Conservation (phyloP, 2,113 vertebrate genomes). For the Lethenteron reissneri region DNA sequence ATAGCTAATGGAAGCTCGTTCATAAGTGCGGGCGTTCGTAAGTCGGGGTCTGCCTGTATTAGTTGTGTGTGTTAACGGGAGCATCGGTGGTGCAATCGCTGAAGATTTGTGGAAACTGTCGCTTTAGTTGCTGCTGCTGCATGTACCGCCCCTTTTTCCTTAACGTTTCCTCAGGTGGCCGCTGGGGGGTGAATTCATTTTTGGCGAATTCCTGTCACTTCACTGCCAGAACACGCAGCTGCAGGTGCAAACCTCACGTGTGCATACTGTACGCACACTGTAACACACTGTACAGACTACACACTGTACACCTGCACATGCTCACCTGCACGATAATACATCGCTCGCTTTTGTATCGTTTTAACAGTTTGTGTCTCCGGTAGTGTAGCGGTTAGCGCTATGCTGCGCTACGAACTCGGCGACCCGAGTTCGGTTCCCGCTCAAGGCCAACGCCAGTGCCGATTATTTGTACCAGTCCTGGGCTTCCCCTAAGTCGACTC, state of each 20-base stretch:
- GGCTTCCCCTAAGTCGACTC: no score
- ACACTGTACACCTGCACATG: not conserved
- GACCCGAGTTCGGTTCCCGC: not conserved
- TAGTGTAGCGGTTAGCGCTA: not conserved
- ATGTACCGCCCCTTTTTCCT: conserved; percentile 16
- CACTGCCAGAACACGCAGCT: conserved; percentile 75
- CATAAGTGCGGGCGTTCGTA: not conserved
- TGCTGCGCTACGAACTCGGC: not conserved
- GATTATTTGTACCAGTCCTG: no score
- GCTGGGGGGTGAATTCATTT: conserved; percentile 57
- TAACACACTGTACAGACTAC: not conserved
- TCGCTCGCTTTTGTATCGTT: not conserved
- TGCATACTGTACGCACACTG: no score
- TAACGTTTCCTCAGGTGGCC: conserved; percentile 51
- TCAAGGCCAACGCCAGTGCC: no score
- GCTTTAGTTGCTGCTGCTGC: not conserved
- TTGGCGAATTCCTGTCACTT: conserved; percentile 74
- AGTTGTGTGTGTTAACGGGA: not conserved
- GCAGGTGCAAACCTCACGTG: conserved; percentile 28
- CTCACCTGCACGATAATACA: not conserved
- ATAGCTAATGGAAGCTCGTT: not conserved
- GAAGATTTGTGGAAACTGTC: not conserved
- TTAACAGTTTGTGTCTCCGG: not conserved
- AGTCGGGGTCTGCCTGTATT: not conserved
- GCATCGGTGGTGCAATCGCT: not conserved